phyloP scores from a whole-genome alignment of 2,888 invertebrate genomes.

The Thymelicus sylvestris region DNA sequence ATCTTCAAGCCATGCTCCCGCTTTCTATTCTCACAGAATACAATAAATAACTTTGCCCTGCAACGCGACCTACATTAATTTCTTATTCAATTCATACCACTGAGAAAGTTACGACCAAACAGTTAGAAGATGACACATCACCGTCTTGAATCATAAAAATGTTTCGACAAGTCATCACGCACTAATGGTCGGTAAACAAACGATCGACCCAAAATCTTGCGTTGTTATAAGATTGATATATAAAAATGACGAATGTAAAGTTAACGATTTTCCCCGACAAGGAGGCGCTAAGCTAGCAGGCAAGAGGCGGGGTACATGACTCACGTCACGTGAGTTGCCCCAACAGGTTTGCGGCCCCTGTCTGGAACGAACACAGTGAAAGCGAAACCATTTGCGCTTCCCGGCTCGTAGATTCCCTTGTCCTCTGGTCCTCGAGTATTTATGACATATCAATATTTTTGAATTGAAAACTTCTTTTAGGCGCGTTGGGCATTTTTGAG shows the following conservation, averaged over 20 bases:
- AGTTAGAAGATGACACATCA: not conserved
- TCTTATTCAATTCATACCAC: not conserved
- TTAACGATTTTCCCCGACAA: not conserved
- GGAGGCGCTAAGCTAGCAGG: not conserved
- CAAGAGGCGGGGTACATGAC: not conserved
- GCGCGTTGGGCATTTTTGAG: too few relatives aligned
- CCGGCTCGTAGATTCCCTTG: not conserved
- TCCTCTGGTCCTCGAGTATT: not conserved
- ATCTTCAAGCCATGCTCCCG: conserved; percentile 3
- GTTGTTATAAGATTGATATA: not conserved
- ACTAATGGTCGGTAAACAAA: not conserved
- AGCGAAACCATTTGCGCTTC: conserved; percentile 6
- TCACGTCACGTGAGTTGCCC: conserved; percentile 1
- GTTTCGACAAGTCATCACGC: not conserved
- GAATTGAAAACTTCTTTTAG: too few relatives aligned
- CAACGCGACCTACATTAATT: conserved; percentile 11
- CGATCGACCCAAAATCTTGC: not conserved
- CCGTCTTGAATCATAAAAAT: not conserved
- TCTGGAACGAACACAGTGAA: conserved; percentile 13
- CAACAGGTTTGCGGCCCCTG: conserved; percentile 7
- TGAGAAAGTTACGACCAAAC: conserved; percentile 1
- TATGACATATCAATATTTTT: too few relatives aligned
- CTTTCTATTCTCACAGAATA: conserved; percentile 11
- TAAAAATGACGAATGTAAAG: not conserved
- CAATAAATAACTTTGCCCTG: conserved; percentile 7